Evolutionary conservation across 2,888 invertebrate species (phyloP).

Genomic region (Tenthredo distinguenda): DNA sequence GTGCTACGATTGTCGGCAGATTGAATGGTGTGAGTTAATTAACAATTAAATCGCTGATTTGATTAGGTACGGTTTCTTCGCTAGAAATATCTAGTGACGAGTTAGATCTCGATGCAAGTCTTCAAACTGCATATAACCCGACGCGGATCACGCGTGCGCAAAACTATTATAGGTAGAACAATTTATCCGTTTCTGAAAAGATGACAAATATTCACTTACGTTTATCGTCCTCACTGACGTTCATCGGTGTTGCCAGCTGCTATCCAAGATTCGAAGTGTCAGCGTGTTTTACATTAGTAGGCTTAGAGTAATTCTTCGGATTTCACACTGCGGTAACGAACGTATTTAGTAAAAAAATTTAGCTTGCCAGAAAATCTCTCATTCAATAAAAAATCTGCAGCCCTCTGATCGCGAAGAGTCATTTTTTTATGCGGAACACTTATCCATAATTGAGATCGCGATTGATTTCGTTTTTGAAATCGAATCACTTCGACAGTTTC

Average conservation of each 20-base stretch:
- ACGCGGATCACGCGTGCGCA: neutral
- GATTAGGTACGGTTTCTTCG: neutral
- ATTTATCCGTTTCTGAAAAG: slow-evolving; percentile 21
- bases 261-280: neutral
- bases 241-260: neutral
- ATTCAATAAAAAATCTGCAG: neutral
- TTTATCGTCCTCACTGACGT: neutral
- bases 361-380: neutral
- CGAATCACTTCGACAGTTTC: no score
- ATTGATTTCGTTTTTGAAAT: neutral
- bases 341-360: neutral
- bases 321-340: neutral
- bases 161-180: neutral
- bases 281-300: neutral
- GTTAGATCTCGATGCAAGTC: neutral
- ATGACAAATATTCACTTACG: neutral
- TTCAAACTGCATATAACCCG: neutral
- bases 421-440: neutral
- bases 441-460: neutral
- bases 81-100: neutral
- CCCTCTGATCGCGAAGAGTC: neutral
- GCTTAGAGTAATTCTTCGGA: neutral
- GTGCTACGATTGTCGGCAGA: neutral
- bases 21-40: neutral
- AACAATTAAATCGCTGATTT: neutral